Percentiles rank a stretch among this genome's conserved stretches.
These are phyloP conservation scores for Phaethon lepturus DNA, from an alignment of 2,113 vertebrate genomes.

Conservation along the genomic window DNA sequence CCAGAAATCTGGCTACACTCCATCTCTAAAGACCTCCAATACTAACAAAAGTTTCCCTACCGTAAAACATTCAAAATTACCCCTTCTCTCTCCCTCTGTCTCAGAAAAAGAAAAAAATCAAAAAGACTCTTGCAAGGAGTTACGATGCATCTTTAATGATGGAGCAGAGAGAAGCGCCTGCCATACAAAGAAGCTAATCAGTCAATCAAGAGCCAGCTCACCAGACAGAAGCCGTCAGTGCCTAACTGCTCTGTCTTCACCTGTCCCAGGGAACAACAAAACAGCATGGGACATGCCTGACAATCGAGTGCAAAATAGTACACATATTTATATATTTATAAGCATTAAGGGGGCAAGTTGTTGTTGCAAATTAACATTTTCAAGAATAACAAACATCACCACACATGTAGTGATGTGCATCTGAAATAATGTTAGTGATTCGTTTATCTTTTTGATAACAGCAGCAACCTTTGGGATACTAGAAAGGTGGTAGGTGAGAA, in stretches of 20 bases:
- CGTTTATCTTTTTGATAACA: neutral
- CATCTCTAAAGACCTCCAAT: neutral
- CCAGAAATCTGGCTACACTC: neutral
- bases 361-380: constrained; percentile 1
- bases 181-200: constrained; percentile 75
- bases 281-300: constrained; percentile 58
- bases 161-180: constrained; percentile 40
- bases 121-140: constrained; percentile 17
- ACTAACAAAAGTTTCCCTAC: neutral
- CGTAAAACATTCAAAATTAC: constrained; percentile 22
- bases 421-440: neutral
- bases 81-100: neutral
- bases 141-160: constrained; percentile 67
- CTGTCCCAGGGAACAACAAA: constrained; percentile 61
- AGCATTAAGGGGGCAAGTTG: neutral
- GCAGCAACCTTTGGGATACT: neutral
- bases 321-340: neutral
- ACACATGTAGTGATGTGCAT: neutral
- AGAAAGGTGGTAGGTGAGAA: neutral
- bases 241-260: constrained; percentile 61
- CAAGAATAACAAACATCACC: neutral
- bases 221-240: constrained; percentile 52
- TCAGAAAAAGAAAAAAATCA: neutral
- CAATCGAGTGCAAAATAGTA: constrained; percentile 55
- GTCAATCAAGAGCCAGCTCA: constrained; percentile 74